These are phyloP conservation scores for Watsonalla binaria DNA, from an alignment of 2,888 invertebrate genomes.

Conservation along the genomic window DNA sequence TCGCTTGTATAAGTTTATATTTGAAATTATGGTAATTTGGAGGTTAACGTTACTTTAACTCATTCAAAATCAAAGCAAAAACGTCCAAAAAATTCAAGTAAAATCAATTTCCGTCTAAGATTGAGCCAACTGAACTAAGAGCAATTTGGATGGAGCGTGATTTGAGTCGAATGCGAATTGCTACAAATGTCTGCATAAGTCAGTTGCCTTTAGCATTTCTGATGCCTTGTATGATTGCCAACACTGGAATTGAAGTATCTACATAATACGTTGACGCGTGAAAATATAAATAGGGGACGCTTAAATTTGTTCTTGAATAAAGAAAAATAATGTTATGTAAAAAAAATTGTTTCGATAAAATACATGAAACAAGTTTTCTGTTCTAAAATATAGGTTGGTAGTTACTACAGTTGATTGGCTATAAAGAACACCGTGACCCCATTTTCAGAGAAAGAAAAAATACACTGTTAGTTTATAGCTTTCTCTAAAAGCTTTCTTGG, in stretches of 20 bases:
- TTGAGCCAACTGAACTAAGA: not conserved
- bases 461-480: constrained; percentile 34
- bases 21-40: not conserved
- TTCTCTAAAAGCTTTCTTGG: constrained; percentile 45
- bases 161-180: not conserved
- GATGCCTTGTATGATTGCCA: not conserved
- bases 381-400: not conserved
- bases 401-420: constrained; percentile 21
- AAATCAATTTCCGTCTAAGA: not conserved
- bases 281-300: too few relatives aligned
- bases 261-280: too few relatives aligned
- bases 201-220: not conserved
- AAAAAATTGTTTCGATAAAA: too few relatives aligned
- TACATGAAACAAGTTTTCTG: too few relatives aligned
- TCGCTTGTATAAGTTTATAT: too few relatives aligned
- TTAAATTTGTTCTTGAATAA: too few relatives aligned
- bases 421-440: constrained; percentile 15
- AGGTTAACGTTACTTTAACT: not conserved
- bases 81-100: not conserved
- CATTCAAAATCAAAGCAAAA: not conserved
- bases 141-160: not conserved
- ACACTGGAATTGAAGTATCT: not conserved
- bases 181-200: not conserved
- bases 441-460: constrained; percentile 25
- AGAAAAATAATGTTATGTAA: too few relatives aligned